Evolutionary conservation across 2,888 invertebrate genomes (phyloP).

Genomic region (Hypomecis atomaria): DNA sequence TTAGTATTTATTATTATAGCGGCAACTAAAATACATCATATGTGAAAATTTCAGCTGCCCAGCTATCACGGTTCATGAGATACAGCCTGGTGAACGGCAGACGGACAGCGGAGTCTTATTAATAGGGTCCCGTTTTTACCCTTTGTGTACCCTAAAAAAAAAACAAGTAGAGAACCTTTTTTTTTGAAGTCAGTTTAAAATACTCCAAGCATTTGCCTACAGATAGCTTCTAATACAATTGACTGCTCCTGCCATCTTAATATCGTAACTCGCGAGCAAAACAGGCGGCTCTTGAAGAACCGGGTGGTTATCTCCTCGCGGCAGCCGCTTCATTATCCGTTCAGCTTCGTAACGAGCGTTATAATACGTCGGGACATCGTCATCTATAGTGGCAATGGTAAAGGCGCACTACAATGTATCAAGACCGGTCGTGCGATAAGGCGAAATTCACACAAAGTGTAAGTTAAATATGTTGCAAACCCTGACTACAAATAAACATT

Average conservation of each 20-base stretch:
- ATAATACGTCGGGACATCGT: conserved; percentile 20
- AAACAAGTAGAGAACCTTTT: no score
- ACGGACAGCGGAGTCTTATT: no score
- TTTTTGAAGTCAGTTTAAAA: no score
- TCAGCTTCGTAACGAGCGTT: conserved; percentile 15
- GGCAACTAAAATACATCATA: no score
- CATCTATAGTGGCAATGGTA: conserved; percentile 20
- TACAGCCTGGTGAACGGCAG: no score
- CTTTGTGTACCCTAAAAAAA: no score
- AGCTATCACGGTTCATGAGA: no score
- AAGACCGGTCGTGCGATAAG: not conserved
- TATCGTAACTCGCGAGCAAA: conserved; percentile 23
- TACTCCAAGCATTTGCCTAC: not conserved
- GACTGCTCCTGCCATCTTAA: conserved; percentile 23
- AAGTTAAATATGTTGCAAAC: no score
- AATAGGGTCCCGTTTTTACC: no score
- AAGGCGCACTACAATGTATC: not conserved
- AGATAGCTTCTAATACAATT: not conserved
- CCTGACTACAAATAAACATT: no score
- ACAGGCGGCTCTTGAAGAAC: conserved; percentile 3
- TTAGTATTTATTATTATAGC: no score
- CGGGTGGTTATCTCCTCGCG: conserved; percentile 45
- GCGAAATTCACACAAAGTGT: not conserved
- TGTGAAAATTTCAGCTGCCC: no score
- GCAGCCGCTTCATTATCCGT: conserved; percentile 49